Evolutionary conservation across 2,888 invertebrate species (phyloP).

Genomic region (Paralinhomoeus sp.): DNA sequence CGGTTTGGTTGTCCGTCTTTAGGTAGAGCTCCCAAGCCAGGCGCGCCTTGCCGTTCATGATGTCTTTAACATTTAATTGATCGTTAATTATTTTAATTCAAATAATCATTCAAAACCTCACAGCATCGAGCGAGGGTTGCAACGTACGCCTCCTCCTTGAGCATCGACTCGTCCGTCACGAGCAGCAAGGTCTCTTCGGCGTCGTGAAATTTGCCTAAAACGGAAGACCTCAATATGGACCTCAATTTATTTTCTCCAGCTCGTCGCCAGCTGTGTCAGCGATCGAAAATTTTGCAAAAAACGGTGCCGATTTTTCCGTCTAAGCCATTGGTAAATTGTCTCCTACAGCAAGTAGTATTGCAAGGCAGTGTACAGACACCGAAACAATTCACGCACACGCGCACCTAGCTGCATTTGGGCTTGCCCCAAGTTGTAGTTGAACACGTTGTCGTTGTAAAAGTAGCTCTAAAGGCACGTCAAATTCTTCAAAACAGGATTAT

Average conservation of each 20-base stretch:
- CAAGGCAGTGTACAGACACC: too few relatives aligned
- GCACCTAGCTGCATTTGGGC: conserved; percentile 34
- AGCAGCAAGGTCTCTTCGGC: conserved; percentile 48
- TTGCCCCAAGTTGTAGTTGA: conserved; percentile 60
- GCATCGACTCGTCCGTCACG: conserved; percentile 59
- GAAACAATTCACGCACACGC: too few relatives aligned
- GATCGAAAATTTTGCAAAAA: too few relatives aligned
- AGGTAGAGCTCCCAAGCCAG: conserved; percentile 83
- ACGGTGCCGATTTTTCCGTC: too few relatives aligned
- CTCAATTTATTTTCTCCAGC: too few relatives aligned
- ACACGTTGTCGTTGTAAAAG: conserved; percentile 63
- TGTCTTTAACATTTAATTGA: conserved; percentile 43
- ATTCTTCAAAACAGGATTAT: too few relatives aligned
- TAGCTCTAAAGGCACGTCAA: conserved; percentile 40
- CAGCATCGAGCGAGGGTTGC: conserved; percentile 64
- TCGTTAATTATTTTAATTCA: too few relatives aligned
- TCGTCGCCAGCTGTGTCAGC: too few relatives aligned
- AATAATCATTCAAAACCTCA: conserved; percentile 30
- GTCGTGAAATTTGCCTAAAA: conserved; percentile 72
- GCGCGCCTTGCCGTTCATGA: conserved; percentile 68
- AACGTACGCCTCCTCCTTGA: conserved; percentile 58
- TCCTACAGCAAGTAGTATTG: too few relatives aligned
- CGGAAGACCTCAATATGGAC: too few relatives aligned
- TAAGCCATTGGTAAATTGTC: too few relatives aligned
- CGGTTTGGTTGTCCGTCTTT: conserved; percentile 56